phyloP scores from a whole-genome alignment of 2,888 invertebrate genomes.

The Drosophila flavopinicola region DNA sequence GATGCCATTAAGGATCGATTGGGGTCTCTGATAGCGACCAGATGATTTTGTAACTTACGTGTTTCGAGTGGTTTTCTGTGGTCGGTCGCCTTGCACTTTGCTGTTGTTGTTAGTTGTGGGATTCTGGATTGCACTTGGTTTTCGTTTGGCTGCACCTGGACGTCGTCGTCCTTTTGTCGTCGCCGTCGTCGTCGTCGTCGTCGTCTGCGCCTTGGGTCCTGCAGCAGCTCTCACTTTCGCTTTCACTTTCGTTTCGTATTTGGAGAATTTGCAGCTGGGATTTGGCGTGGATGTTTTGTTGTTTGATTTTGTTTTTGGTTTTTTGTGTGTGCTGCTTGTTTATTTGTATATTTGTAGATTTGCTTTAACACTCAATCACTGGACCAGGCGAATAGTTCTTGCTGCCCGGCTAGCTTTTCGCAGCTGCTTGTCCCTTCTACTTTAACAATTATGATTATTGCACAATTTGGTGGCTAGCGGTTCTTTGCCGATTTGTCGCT shows the following conservation, averaged over 20 bases:
- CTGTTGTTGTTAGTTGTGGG: constrained; percentile 5
- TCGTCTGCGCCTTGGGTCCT: not conserved
- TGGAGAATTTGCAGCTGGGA: constrained; percentile 1
- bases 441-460: constrained; percentile 24
- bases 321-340: too few species aligned
- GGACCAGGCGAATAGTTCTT: constrained; percentile 20
- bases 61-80: not conserved
- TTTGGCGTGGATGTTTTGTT: constrained; percentile 4
- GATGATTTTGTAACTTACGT: too few species aligned
- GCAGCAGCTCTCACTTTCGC: constrained; percentile 28
- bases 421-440: not conserved
- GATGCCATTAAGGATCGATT: too few species aligned
- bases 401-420: constrained; percentile 3
- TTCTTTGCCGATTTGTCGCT: constrained; percentile 9
- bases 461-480: constrained; percentile 26
- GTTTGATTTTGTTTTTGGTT: too few species aligned
- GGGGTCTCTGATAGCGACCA: too few species aligned
- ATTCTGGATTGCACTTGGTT: constrained; percentile 25
- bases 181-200: constrained; percentile 9
- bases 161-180: constrained; percentile 1
- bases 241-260: constrained; percentile 9
- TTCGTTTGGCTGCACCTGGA: not conserved
- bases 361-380: constrained; percentile 20
- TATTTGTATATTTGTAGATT: too few species aligned
- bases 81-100: not conserved